Evolutionary conservation across 2,113 vertebrate genomes (phyloP).

Genomic region (Zosterops hypoxanthus): DNA sequence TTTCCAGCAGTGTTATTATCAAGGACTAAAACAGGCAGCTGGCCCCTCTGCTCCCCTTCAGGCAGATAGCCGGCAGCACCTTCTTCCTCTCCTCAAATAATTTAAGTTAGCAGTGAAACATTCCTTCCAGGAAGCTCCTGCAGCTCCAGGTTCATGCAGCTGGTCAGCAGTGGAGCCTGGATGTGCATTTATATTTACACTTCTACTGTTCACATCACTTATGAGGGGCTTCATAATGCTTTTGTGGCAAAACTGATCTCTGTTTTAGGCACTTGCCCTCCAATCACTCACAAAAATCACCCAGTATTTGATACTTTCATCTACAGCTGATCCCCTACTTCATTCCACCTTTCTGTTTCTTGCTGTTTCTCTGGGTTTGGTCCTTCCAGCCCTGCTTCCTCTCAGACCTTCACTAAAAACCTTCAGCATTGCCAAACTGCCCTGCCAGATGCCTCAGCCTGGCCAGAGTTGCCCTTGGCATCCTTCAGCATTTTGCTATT

Average conservation of each 20-base stretch:
- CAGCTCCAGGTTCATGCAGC: not conserved
- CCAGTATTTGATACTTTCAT: not conserved
- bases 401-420: not conserved
- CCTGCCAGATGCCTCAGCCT: not conserved
- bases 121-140: not conserved
- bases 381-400: not conserved
- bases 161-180: fast-evolving
- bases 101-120: not conserved
- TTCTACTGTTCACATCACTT: not conserved
- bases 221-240: not conserved
- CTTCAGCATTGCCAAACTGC: not conserved
- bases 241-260: not conserved
- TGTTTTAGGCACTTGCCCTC: not conserved
- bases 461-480: not conserved
- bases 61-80: not conserved
- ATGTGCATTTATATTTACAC: not conserved
- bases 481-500: not conserved
- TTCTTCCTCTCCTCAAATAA: not conserved
- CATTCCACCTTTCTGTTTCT: not conserved
- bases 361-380: not conserved
- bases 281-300: not conserved
- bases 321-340: fast-evolving
- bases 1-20: not conserved
- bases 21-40: not conserved
- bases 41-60: not conserved